Evolutionary conservation across 2,888 invertebrate species (phyloP), one percentile per base, ranked within the genome.

Genomic region (Folsomia manolachei): DNA sequence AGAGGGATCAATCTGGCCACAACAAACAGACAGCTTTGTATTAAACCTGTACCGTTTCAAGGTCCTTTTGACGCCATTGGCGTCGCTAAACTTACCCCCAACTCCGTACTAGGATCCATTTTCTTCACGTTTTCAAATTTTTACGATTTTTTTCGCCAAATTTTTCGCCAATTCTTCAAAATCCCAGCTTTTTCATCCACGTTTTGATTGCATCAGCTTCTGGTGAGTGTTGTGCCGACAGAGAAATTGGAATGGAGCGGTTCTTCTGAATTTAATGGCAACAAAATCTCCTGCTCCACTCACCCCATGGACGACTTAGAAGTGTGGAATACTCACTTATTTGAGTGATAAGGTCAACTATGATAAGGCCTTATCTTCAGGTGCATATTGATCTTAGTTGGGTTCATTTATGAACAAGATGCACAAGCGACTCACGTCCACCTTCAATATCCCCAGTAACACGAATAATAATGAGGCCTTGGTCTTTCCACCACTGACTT

Each of bases 1-100:
- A 4, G 39, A 39, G 39, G 39, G 39, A 14, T 39, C 39, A 82
- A 92, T 89, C 93, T 89, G 82, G 19, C 83, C 83, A 72, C 63
- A 71, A 70, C 9, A 60, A 23, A 24, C 26, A 11, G 19, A 70
- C 23, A 60, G n/a, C n/a, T n/a, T n/a, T n/a, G n/a, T n/a, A n/a
- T n/a, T n/a, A n/a, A n/a, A n/a, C n/a, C n/a, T n/a, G n/a, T n/a
- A n/a, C n/a, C n/a, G n/a, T n/a, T n/a, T n/a, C n/a, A n/a, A n/a
- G n/a, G n/a, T n/a, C n/a, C n/a, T n/a, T n/a, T n/a, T n/a, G n/a
- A n/a, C n/a, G n/a, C n/a, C n/a, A n/a, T n/a, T n/a, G n/a, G n/a
- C n/a, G n/a, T n/a, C n/a, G n/a, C n/a, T n/a, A n/a, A n/a, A 39
- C 39, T 39, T 14, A 39, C 39, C 39, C 39, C 39, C 39, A 39